Conservation (phyloP, 1,140 invertebrate species). For the Phymastichus coffea region DNA sequence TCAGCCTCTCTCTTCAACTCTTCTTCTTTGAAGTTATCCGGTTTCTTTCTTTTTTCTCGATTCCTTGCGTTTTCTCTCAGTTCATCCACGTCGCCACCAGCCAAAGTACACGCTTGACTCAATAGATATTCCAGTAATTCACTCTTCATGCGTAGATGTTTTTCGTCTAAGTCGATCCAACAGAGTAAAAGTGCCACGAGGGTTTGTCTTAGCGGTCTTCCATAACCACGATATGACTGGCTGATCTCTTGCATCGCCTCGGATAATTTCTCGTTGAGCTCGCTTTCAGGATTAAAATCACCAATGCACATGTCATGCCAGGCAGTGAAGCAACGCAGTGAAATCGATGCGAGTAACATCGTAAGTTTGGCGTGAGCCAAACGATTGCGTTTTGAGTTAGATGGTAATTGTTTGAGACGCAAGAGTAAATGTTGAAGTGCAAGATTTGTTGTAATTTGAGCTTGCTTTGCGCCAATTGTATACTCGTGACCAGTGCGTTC, state of each 20-base stretch:
- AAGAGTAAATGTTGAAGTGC: slow-evolving; percentile 42
- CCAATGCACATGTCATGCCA: slow-evolving; percentile 45
- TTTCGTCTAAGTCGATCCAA: slow-evolving; percentile 46
- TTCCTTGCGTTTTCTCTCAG: slow-evolving; percentile 33
- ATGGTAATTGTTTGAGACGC: slow-evolving; percentile 39
- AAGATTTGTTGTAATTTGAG: slow-evolving; percentile 41
- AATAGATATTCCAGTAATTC: slow-evolving; percentile 46
- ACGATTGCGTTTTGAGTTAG: slow-evolving; percentile 28
- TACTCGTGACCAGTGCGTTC: slow-evolving; percentile 42
- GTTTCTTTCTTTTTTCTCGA: slow-evolving; percentile 28
- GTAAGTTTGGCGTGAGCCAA: slow-evolving; percentile 35
- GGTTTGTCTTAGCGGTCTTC: slow-evolving; percentile 44
- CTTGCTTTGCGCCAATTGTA: slow-evolving; percentile 36
- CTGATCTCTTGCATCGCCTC: slow-evolving; percentile 48
- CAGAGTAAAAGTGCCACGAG: slow-evolving; percentile 46
- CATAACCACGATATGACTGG: slow-evolving; percentile 45
- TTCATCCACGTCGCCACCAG: slow-evolving; percentile 42
- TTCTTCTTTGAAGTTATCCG: slow-evolving; percentile 5
- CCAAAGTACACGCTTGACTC: slow-evolving; percentile 43
- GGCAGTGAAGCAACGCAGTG: slow-evolving; percentile 46
- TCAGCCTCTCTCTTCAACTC: background rate
- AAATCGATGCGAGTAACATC: slow-evolving; percentile 47
- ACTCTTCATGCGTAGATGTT: slow-evolving; percentile 39
- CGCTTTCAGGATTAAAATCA: slow-evolving; percentile 4
- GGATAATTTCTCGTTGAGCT: slow-evolving; percentile 41